phyloP scores from a whole-genome alignment of 1,140 invertebrate genomes.

The Apis cerana region DNA sequence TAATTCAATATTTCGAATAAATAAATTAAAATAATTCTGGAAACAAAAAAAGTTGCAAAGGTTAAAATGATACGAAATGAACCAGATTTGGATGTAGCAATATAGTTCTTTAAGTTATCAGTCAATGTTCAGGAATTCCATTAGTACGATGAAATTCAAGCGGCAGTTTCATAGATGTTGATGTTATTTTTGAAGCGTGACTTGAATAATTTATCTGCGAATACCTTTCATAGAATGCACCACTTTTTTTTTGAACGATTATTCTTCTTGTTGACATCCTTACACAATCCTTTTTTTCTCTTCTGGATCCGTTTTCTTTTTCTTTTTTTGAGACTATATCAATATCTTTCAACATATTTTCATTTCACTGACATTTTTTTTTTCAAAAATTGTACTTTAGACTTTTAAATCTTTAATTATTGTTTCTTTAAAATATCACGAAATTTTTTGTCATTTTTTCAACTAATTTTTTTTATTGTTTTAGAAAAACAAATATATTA shows the following conservation, averaged over 20 bases:
- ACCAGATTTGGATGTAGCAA: neutral
- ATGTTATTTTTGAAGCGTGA: neutral
- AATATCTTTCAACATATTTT: neutral
- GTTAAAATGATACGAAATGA: neutral
- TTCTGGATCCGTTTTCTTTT: neutral
- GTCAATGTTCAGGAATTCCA: constrained; percentile 34
- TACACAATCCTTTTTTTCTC: constrained; percentile 17
- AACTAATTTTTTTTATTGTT: too few relatives aligned
- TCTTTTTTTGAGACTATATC: too few relatives aligned
- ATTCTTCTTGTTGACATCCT: constrained; percentile 22
- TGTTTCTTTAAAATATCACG: neutral
- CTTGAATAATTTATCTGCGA: constrained; percentile 30
- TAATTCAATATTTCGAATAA: neutral
- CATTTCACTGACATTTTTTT: neutral
- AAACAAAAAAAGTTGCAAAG: neutral
- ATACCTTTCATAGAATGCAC: neutral
- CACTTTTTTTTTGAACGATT: constrained; percentile 10
- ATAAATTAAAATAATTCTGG: neutral
- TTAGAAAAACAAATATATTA: neutral
- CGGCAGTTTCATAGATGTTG: neutral
- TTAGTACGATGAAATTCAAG: neutral
- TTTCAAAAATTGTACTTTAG: too few relatives aligned
- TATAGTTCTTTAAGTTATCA: neutral
- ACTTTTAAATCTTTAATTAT: too few relatives aligned
- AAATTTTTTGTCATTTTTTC: too few relatives aligned